Base-by-base conservation (phyloP, 2,113 vertebrate species). In the Cariama cristata region DNA sequence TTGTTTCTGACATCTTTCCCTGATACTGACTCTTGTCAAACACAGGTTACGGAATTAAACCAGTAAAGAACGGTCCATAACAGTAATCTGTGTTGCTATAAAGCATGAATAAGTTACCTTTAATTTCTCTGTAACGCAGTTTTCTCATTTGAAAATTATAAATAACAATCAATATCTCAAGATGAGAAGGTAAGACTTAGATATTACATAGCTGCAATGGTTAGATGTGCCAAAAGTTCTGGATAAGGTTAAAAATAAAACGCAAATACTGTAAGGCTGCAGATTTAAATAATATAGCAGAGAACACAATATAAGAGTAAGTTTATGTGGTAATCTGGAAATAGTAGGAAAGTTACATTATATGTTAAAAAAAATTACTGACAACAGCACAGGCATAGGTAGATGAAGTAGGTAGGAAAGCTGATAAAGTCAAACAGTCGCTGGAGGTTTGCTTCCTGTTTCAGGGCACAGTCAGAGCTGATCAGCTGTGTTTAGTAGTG, bases 61-160 rank as follows among this genome's bases (percentile, higher is more conserved):
- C 45, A 85, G 40, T 42, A 47, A 76, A 44, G 40, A 89, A 86
- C 28, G 56, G 32, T 44, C 55, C 55, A 40, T 53, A 67, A 58
- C 45, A 68, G 50, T 32, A 86, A 73, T 24, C 26, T 40, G 10
- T 32, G 24, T 35, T 58, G 50, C 59, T 62, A 28, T n/a, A 52
- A 47, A 69, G 44, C 24, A 60, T 58, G 22, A 56, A 4, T 28
- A 84, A 86, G 8, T 49, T 67, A 44, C 40, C 50, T 66, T 49
- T 33, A 45, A 60, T 64, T 53, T 60, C 66, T 86, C 50, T 88
- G 24, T 73, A 69, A 55, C 28, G 75, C 40, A 82, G 52, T 76
- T 91, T 91, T 53, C 24, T 89, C 62, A 66, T 66, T 71, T 59
- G 40, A 94, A 96, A 93, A 95, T 66, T 84, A 63, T 30, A 69